Evolutionary conservation across 2,113 vertebrate species (phyloP), one percentile per base, ranked within the genome.

Genomic region (Dissostichus mawsoni): DNA sequence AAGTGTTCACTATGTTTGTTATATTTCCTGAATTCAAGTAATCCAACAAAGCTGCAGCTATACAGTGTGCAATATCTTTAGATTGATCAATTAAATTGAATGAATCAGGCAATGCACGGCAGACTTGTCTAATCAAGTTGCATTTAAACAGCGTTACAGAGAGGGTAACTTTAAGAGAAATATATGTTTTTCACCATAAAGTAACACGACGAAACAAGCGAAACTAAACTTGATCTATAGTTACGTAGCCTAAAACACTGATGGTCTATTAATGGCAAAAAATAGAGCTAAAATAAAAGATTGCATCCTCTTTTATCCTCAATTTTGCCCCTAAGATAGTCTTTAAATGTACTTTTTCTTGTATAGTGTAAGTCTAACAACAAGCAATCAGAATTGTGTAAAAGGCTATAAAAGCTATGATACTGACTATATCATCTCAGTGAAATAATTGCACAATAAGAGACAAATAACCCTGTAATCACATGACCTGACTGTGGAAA

Each of bases 401-500:
- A 64, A 58, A 68, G 33, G 57, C 69, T 25, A 12, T 4, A 13
- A 13, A 13, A 58, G 44, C 55, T 71, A 71, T 50, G 5, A 56
- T 44, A 51, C 56, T 61, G 18, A 61, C 64, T 56, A 65, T 20
- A 41, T 53, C 25, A 25, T 50, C 75, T 86, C 33, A 48, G 71
- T 57, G 8, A 77, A 74, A 74, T 52, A 82, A 89, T 71, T 76
- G 79, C 86, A 90, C 82, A 13, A 63, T 52, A 86, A 63, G 41
- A 82, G 57, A 41, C 8, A 1, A 81, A 73, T 74, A 62, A 75
- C 82, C 87, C 86, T 87, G 91, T 86, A 50, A 51, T 79, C 81
- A 82, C 71, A 58, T 41, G 36, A 41, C 36, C 36, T 41, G 36
- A 41, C 36, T 41, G 36, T 5, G 36, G 36, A 41, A 8, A 1